Evolutionary conservation across 2,797 vertebrate genomes (phyloP).

Genomic region (Somateria mollissima): DNA sequence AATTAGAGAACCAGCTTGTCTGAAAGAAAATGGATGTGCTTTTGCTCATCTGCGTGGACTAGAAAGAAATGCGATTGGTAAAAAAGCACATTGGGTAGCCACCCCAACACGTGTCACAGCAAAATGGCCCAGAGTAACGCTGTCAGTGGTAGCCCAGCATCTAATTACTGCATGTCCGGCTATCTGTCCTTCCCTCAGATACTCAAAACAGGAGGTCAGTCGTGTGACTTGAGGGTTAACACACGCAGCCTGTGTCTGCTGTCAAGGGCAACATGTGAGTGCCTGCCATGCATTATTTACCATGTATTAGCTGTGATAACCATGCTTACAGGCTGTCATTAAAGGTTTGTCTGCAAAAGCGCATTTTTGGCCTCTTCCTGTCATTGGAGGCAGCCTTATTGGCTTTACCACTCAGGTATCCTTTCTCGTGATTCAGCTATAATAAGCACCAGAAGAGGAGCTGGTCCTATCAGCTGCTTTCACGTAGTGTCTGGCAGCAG

Average conservation of each 20-base stretch:
- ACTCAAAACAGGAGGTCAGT: not conserved
- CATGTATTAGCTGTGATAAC: not conserved
- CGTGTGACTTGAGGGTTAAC: not conserved
- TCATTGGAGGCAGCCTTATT: fast-evolving
- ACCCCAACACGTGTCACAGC: not conserved
- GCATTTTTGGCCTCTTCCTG: not conserved
- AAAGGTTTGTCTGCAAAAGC: not conserved
- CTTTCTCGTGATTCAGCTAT: not conserved
- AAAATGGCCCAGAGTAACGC: fast-evolving
- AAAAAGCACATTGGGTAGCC: fast-evolving
- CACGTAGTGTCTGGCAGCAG: not conserved
- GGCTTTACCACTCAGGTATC: not conserved
- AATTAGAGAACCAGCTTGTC: not conserved
- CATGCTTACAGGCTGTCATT: not conserved
- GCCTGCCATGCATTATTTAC: not conserved
- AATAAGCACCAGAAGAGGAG: not conserved
- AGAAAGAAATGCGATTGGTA: not conserved
- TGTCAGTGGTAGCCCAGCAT: not conserved
- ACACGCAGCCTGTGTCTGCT: not conserved
- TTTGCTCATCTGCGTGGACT: fast-evolving
- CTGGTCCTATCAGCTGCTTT: not conserved
- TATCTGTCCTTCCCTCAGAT: not conserved
- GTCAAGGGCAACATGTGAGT: fast-evolving
- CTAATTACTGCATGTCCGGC: fast-evolving
- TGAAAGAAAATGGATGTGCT: not conserved